Conservation (phyloP, 1,140 invertebrate genomes). For the Ostrea denselamellosa region DNA sequence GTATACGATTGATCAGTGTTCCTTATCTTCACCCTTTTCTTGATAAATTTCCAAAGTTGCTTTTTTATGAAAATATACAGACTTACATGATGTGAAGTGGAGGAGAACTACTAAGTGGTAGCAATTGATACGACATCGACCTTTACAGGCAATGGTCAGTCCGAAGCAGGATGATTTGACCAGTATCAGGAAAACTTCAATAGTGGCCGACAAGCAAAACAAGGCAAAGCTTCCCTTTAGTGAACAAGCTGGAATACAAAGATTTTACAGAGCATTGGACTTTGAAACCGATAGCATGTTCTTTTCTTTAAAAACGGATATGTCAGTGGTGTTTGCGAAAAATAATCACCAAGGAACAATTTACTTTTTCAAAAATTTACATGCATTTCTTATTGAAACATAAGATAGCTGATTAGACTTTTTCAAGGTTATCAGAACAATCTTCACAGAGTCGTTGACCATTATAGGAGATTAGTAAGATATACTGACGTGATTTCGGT, state of each 20-base stretch:
- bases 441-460: not conserved
- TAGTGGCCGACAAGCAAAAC: not conserved
- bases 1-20: no score
- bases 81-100: slow-evolving; percentile 7
- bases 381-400: no score
- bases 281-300: no score
- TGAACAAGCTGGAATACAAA: not conserved
- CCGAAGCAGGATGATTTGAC: not conserved
- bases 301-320: no score
- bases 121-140: not conserved
- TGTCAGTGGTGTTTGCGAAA: no score
- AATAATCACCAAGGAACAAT: no score
- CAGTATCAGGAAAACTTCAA: not conserved
- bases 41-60: no score
- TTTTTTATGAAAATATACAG: not conserved
- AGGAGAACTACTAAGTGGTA: not conserved
- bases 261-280: not conserved
- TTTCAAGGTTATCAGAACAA: no score
- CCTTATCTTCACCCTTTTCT: no score
- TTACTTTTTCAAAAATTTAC: no score
- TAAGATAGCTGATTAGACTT: no score
- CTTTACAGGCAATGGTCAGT: not conserved
- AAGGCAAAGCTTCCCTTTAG: not conserved
- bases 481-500: no score
- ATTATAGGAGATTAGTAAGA: not conserved